A percentile compares a stretch with the other conserved stretches of the same genome.
These are phyloP conservation scores for Alligator sinensis DNA, from an alignment of 2,113 vertebrate species.

Conservation along the genomic window DNA sequence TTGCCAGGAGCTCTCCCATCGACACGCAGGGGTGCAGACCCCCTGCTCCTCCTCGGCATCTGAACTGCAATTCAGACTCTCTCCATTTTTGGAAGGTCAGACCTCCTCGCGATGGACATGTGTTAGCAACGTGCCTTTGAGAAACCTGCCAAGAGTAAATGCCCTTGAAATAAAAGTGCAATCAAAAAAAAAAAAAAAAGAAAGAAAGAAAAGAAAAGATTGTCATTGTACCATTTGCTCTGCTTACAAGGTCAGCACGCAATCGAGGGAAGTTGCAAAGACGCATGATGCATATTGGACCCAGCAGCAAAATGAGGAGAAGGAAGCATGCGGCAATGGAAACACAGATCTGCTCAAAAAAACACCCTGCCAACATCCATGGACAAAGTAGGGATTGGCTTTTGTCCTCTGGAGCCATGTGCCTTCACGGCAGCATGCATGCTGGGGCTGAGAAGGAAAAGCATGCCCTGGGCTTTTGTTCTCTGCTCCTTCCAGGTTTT, in stretches of 20 bases:
- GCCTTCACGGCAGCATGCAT: background rate
- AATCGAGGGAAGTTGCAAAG: background rate
- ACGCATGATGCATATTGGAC: background rate
- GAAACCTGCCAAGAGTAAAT: background rate
- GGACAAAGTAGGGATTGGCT: background rate
- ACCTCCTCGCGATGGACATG: background rate
- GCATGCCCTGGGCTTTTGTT: background rate
- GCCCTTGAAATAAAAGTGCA: background rate
- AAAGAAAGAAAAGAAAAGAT: background rate
- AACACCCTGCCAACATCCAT: background rate
- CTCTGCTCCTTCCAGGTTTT: background rate
- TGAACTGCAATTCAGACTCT: background rate
- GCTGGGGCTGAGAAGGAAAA: background rate
- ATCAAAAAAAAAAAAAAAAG: background rate
- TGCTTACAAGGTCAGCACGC: background rate
- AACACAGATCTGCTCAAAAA: background rate
- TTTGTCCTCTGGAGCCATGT: background rate
- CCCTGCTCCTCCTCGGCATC: background rate
- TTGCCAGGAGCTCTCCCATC: background rate
- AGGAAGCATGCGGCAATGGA: background rate
- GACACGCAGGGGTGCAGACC: background rate
- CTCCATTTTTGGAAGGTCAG: background rate
- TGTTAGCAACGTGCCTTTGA: background rate
- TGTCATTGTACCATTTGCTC: background rate
- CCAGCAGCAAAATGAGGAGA: background rate